phyloP scores from a whole-genome alignment of 1,140 invertebrate genomes.

The Drosophila pseudoananassae region DNA sequence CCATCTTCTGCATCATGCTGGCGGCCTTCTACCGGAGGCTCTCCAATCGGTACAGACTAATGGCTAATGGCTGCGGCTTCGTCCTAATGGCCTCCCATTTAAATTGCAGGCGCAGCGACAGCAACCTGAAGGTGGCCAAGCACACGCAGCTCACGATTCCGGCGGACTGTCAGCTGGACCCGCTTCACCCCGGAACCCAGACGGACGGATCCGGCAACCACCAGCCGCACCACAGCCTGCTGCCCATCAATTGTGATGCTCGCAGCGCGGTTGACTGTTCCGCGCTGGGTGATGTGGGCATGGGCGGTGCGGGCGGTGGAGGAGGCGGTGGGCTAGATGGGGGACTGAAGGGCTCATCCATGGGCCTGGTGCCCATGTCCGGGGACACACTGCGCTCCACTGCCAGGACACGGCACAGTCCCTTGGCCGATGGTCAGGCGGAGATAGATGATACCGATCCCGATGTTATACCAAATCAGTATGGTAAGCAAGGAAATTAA shows the following conservation, averaged over 20 bases:
- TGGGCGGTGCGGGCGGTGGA: slow-evolving; percentile 33
- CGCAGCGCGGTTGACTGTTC: slow-evolving; percentile 62
- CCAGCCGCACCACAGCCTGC: slow-evolving; percentile 76
- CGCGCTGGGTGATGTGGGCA: slow-evolving; percentile 44
- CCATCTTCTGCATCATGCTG: slow-evolving; percentile 89
- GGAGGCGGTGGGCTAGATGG: slow-evolving; percentile 39
- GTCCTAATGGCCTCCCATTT: slow-evolving; percentile 53
- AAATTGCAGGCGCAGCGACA: slow-evolving; percentile 78
- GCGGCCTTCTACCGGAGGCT: slow-evolving; percentile 89
- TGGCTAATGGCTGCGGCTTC: slow-evolving; percentile 22
- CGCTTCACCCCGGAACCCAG: slow-evolving; percentile 71
- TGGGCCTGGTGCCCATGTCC: slow-evolving; percentile 49
- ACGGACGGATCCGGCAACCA: slow-evolving; percentile 65
- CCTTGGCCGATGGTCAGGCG: slow-evolving; percentile 84
- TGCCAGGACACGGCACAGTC: slow-evolving; percentile 64
- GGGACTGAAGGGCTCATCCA: slow-evolving; percentile 51
- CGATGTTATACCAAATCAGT: slow-evolving; percentile 93
- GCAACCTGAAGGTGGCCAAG: slow-evolving; percentile 83
- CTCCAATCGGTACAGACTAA: slow-evolving; percentile 76
- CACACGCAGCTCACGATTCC: slow-evolving; percentile 82
- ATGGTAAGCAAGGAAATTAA: slow-evolving; percentile 86
- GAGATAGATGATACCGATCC: slow-evolving; percentile 89
- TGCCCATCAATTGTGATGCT: slow-evolving; percentile 76
- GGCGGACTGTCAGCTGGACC: slow-evolving; percentile 82
- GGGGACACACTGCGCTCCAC: slow-evolving; percentile 71